phyloP scores from a whole-genome alignment of 2,113 vertebrate species.

The Vimba vimba region DNA sequence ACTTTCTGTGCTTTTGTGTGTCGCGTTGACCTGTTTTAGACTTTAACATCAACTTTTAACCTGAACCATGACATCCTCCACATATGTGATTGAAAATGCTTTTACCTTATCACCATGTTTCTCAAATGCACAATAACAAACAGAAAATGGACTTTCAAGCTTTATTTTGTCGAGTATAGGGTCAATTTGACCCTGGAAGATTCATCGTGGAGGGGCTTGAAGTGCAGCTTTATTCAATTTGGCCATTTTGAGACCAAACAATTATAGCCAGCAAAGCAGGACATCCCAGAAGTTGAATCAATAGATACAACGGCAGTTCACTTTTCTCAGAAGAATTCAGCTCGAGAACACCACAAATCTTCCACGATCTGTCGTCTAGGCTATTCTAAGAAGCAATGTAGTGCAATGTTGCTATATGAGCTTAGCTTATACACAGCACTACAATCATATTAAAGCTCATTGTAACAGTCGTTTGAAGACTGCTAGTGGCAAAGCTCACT shows the following conservation, averaged over 20 bases:
- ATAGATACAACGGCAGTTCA: not conserved
- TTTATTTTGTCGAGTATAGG: not conserved
- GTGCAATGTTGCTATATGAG: not conserved
- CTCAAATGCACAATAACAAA: not conserved
- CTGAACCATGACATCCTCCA: not conserved
- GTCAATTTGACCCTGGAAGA: not conserved
- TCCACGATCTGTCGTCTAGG: not conserved
- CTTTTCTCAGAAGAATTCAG: not conserved
- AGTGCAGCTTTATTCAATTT: not conserved
- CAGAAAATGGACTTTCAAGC: not conserved
- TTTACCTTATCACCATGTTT: not conserved
- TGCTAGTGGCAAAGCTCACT: not conserved
- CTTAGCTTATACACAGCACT: not conserved
- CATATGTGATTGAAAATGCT: not conserved
- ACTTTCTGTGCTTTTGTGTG: not conserved
- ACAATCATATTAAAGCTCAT: not conserved
- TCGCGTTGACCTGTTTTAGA: not conserved
- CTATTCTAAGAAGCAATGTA: slow-evolving; percentile 6
- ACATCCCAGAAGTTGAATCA: slow-evolving; percentile 16
- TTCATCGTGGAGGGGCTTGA: not conserved
- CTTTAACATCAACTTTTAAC: not conserved
- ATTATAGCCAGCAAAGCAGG: not conserved
- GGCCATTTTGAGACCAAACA: no score
- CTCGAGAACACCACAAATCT: not conserved
- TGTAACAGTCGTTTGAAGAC: not conserved